Percentiles rank a stretch among this genome's conserved stretches.
Conservation (phyloP, 2,888 invertebrate genomes). For the Tridacna crocea region DNA sequence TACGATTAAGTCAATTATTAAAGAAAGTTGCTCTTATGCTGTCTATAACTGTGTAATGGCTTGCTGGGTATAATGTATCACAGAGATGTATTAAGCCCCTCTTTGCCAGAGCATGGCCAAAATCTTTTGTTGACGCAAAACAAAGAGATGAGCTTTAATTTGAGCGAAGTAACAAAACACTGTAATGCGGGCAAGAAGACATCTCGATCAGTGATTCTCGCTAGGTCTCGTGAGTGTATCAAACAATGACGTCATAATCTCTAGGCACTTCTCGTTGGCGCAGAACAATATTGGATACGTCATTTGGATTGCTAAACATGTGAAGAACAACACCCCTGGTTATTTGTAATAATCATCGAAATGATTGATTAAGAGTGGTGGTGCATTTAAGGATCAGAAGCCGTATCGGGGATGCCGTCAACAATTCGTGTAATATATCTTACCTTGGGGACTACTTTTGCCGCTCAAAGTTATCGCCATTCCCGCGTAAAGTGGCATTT, state of each 20-base stretch:
- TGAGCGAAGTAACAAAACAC: slow-evolving; percentile 7
- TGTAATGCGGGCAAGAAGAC: slow-evolving; percentile 10
- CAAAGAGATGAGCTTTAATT: not conserved
- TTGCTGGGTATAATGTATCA: no score
- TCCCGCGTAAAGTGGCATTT: slow-evolving; percentile 2
- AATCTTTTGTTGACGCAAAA: no score
- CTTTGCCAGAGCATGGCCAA: no score
- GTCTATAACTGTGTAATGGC: no score
- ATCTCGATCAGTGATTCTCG: not conserved
- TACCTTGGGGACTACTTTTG: slow-evolving; percentile 6
- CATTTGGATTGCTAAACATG: slow-evolving; percentile 22
- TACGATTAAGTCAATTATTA: no score
- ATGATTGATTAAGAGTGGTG: slow-evolving; percentile 24
- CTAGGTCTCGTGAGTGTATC: slow-evolving; percentile 2
- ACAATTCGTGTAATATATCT: slow-evolving; percentile 12
- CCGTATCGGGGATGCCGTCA: slow-evolving; percentile 7
- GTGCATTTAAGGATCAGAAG: slow-evolving; percentile 11
- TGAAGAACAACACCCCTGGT: slow-evolving; percentile 28
- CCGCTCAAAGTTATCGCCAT: slow-evolving; percentile 6
- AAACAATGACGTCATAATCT: slow-evolving; percentile 20
- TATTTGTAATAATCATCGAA: slow-evolving; percentile 18
- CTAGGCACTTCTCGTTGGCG: slow-evolving; percentile 15
- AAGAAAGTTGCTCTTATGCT: no score
- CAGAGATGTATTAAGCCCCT: no score
- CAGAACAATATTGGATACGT: slow-evolving; percentile 27